Evolutionary conservation across 2,113 vertebrate genomes (phyloP).

Genomic region (Saccopteryx bilineata): DNA sequence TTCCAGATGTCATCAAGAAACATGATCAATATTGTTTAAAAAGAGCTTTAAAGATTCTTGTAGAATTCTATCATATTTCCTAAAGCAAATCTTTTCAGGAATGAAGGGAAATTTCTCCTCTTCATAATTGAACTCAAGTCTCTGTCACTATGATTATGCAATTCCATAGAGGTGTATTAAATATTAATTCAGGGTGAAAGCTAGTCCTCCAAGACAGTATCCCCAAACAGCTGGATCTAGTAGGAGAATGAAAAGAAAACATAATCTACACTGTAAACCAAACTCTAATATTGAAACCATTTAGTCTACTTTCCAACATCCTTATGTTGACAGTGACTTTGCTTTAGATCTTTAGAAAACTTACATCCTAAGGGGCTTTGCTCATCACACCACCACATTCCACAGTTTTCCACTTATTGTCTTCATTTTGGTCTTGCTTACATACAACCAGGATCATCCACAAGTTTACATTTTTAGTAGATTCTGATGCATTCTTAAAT

Average conservation of each 20-base stretch:
- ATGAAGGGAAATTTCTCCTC: not conserved
- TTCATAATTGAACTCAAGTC: not conserved
- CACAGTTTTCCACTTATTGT: not conserved
- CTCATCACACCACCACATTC: not conserved
- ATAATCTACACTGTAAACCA: not conserved
- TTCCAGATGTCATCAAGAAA: slow-evolving; percentile 36
- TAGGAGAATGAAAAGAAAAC: slow-evolving; percentile 18
- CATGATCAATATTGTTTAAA: not conserved
- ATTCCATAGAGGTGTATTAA: slow-evolving; percentile 24
- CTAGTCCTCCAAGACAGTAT: not conserved
- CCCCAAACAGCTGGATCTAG: not conserved
- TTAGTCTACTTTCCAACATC: not conserved
- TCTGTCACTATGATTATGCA: slow-evolving; percentile 47
- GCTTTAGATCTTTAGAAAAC: not conserved
- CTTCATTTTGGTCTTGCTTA: not conserved
- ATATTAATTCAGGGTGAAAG: slow-evolving; percentile 45
- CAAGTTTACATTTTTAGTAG: not conserved
- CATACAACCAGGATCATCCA: not conserved
- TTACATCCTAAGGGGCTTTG: not conserved
- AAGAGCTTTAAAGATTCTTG: slow-evolving; percentile 9
- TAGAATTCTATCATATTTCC: not conserved
- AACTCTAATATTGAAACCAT: not conserved
- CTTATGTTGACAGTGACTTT: not conserved
- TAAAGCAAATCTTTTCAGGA: slow-evolving; percentile 60
- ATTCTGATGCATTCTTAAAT: not conserved